A percentile compares a stretch with the other conserved stretches of the same genome.
Evolutionary conservation across 1,140 invertebrate species (phyloP).

Genomic region (Macrocentrus cingulum): DNA sequence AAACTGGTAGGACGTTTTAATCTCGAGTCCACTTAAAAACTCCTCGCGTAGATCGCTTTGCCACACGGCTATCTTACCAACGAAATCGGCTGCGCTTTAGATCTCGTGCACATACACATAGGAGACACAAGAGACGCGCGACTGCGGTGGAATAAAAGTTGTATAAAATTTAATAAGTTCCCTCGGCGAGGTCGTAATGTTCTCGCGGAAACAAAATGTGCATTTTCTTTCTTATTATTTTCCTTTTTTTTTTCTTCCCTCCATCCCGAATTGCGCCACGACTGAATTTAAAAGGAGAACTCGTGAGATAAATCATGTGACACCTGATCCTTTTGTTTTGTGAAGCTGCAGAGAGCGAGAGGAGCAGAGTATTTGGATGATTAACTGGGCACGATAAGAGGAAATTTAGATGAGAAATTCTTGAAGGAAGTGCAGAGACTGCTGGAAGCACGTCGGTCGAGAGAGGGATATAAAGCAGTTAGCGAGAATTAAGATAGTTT

Average conservation of each 20-base stretch:
- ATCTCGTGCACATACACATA: background rate
- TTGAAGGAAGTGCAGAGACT: background rate
- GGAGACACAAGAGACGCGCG: background rate
- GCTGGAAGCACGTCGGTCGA: constrained; percentile 10
- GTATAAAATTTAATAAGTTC: constrained; percentile 33
- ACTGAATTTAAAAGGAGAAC: constrained; percentile 7
- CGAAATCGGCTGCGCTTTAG: constrained; percentile 18
- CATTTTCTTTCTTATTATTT: background rate
- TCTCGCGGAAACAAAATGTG: constrained; percentile 9
- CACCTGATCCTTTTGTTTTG: constrained; percentile 16
- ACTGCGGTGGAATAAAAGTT: constrained; percentile 25
- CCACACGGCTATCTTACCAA: constrained; percentile 18
- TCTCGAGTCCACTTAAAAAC: constrained; percentile 34
- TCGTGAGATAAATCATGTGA: constrained; percentile 5
- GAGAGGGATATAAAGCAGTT: constrained; percentile 18
- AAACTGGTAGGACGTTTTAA: constrained; percentile 31
- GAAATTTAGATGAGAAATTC: constrained; percentile 17
- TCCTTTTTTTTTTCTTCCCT: background rate
- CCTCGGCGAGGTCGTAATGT: constrained; percentile 10
- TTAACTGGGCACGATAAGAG: constrained; percentile 16
- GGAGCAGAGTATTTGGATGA: constrained; percentile 5
- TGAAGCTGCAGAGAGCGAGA: background rate
- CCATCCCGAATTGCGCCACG: background rate
- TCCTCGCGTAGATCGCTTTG: constrained; percentile 29
- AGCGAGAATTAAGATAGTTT: constrained; percentile 25